These are phyloP conservation scores for Drosophila rhopaloa DNA, from an alignment of 1,140 invertebrate species.

Conservation along the genomic window DNA sequence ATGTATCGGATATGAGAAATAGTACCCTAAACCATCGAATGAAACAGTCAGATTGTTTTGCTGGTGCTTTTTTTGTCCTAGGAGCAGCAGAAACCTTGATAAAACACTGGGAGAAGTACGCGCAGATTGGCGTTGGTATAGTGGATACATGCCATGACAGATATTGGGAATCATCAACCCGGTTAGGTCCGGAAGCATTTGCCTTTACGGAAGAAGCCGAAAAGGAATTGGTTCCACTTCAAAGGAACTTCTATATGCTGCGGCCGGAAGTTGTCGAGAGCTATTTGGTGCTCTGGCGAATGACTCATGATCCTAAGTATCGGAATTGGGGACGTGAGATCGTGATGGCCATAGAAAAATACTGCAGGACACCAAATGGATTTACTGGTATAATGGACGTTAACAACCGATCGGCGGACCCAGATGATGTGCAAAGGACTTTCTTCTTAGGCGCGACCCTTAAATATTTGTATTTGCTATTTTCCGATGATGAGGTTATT, in stretches of 20 bases:
- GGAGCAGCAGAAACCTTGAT: constrained; percentile 90
- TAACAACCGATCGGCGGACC: constrained; percentile 91
- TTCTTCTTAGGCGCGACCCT: constrained; percentile 99
- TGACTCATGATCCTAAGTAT: constrained; percentile 97
- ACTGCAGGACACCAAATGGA: constrained; percentile 95
- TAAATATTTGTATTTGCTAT: constrained; percentile 93
- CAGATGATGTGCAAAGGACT: constrained; percentile 98
- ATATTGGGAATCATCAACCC: constrained; percentile 93
- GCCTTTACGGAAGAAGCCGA: constrained; percentile 86
- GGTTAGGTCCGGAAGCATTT: constrained; percentile 96
- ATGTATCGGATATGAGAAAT: constrained; percentile 96
- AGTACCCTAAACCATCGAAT: constrained; percentile 97
- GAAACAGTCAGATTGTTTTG: constrained; percentile 98
- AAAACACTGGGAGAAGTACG: constrained; percentile 89
- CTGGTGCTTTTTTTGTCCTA: constrained; percentile 96
- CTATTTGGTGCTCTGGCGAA: constrained; percentile 97
- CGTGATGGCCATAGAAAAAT: constrained; percentile 95
- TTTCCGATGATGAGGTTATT: constrained; percentile 95
- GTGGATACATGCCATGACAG: constrained; percentile 98
- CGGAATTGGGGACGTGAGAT: constrained; percentile 99
- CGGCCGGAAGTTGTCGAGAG: constrained; percentile 98
- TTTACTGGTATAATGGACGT: constrained; percentile 97
- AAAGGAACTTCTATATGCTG: constrained; percentile 97
- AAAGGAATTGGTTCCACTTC: constrained; percentile 88
- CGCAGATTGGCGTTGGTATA: constrained; percentile 94